Evolutionary conservation across 2,113 vertebrate species (phyloP).

Genomic region (Aptenodytes patagonicus): DNA sequence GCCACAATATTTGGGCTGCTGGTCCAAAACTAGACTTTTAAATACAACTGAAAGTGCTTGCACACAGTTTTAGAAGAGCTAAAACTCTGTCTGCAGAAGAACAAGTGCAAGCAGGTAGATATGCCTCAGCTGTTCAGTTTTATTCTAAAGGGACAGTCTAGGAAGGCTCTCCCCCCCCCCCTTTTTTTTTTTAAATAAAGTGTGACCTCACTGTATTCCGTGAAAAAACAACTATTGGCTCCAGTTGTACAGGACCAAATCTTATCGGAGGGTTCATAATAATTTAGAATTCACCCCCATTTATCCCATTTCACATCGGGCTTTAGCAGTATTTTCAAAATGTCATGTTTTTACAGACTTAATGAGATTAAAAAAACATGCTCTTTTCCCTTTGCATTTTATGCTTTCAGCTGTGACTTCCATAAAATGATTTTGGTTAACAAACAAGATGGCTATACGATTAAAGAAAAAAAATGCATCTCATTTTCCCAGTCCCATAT

Average conservation of each 20-base stretch:
- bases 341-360: not conserved
- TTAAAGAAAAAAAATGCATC: conserved; percentile 23
- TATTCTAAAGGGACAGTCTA: not conserved
- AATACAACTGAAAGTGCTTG: not conserved
- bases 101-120: not conserved
- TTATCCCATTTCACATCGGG: not conserved
- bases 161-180: not conserved
- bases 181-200: not conserved
- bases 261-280: not conserved
- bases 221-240: not conserved
- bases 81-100: not conserved
- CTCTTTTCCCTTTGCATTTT: not conserved
- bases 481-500: not conserved
- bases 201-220: not conserved
- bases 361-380: not conserved
- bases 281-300: not conserved
- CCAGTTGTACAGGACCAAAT: not conserved
- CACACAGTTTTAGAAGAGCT: not conserved
- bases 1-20: not conserved
- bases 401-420: conserved; percentile 22
- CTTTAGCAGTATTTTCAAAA: conserved; percentile 1
- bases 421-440: conserved; percentile 38
- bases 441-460: conserved; percentile 42
- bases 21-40: not conserved
- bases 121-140: not conserved